Evolutionary conservation across 2,888 invertebrate species (phyloP), one percentile per base, ranked within the genome.

Genomic region (Sisyra nigra): DNA sequence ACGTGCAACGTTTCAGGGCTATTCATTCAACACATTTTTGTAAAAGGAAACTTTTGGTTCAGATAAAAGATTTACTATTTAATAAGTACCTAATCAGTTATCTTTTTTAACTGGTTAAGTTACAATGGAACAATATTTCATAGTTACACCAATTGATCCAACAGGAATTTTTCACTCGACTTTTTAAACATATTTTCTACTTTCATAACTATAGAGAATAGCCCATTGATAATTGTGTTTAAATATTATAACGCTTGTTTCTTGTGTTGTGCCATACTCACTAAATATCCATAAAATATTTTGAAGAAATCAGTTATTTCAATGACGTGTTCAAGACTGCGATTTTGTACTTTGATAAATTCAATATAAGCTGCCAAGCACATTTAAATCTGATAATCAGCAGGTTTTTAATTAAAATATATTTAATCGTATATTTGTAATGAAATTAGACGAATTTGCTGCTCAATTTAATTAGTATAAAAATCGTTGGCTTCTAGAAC

Each of bases 261-360:
- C 17, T 41, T 41, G 41, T 41, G 41, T 41, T 41, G 41, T 41
- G 41, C 41, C 41, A 41, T 41, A 40, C 8, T 14, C 15, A 38
- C 18, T 17, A 10, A 18, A 11, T 38, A 18, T 38, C 17, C 19
- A 11, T 38, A 11, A 17, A 38, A 18, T 11, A 15, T 11, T 14
- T 15, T 17, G 9, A 18, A 18, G 7, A 24, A 24, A 24, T 24
- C 24, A 24, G 24, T 24, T 24, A n/a, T 19, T 15, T 38, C 38
- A 38, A 18, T 19, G 15, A 11, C 7, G 19, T 24, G 24, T 24
- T 7, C 34, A 14, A 34, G 13, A 34, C 15, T 34, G 15, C 34
- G 13, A 34, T 34, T 34, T 34, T 14, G 34, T 15, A 34, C 14
- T 34, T 34, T 34, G 34, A 13, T 15, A 34, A 34, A 34, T 34